phyloP scores from a whole-genome alignment of 2,113 vertebrate species.

The Oncorhynchus gorbuscha region DNA sequence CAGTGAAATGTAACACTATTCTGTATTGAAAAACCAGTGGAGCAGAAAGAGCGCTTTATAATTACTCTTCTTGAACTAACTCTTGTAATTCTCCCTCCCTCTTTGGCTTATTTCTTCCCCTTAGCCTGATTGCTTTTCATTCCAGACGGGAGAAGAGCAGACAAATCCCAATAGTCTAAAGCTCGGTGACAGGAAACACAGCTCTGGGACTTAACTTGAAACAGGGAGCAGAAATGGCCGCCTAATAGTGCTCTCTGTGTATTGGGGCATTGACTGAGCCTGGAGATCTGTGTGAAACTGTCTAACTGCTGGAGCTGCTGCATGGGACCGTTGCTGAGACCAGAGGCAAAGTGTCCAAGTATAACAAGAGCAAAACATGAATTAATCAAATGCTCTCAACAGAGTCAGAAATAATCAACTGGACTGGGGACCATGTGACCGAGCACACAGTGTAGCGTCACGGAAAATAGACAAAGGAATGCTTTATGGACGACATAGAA shows the following conservation, averaged over 20 bases:
- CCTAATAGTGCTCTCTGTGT: neutral
- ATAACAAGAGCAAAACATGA: constrained; percentile 21
- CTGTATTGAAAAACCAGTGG: neutral
- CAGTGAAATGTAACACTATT: neutral
- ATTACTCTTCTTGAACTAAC: neutral
- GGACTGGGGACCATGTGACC: constrained; percentile 5
- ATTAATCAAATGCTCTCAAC: constrained; percentile 14
- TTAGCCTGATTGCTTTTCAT: neutral
- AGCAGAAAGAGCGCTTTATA: neutral
- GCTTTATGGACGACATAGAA: constrained; percentile 4
- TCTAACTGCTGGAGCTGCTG: neutral
- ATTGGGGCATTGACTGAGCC: neutral
- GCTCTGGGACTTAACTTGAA: neutral
- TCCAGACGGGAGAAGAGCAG: too few relatives aligned
- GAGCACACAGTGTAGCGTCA: neutral
- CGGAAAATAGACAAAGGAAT: constrained; percentile 10
- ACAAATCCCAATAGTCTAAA: neutral
- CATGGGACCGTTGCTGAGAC: neutral
- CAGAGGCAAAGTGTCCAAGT: neutral
- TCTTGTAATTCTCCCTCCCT: neutral
- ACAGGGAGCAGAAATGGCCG: neutral
- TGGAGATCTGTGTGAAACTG: neutral
- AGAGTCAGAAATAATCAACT: constrained; percentile 6
- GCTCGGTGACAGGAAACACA: neutral
- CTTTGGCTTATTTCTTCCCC: neutral